Conservation (phyloP, 2,113 vertebrate species). For the Spheniscus mendiculus region DNA sequence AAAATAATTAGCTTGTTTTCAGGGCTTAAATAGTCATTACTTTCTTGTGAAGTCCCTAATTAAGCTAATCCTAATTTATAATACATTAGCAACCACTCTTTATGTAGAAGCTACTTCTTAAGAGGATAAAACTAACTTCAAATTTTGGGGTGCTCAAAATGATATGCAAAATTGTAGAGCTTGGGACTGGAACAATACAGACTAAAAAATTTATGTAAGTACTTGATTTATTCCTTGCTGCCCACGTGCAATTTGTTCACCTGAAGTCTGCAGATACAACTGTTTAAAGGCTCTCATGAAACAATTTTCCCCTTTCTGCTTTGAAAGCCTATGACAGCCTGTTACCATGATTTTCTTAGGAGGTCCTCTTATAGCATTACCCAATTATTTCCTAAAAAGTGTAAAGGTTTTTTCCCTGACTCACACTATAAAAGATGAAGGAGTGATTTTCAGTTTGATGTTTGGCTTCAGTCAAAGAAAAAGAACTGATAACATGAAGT, state of each 20-base stretch:
- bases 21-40: constrained; percentile 65
- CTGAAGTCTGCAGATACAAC: constrained; percentile 29
- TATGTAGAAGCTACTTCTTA: constrained; percentile 1
- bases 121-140: constrained; percentile 28
- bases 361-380: neutral
- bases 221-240: constrained; percentile 19
- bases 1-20: constrained; percentile 70
- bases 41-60: constrained; percentile 67
- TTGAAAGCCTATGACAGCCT: neutral
- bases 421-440: constrained; percentile 6
- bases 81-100: constrained; percentile 55
- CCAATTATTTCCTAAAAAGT: constrained; percentile 54
- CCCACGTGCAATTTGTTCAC: constrained; percentile 3
- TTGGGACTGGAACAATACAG: constrained; percentile 26
- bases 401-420: neutral
- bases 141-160: neutral
- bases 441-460: constrained; percentile 17
- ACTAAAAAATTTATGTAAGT: neutral
- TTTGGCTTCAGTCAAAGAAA: neutral
- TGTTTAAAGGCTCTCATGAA: constrained; percentile 8
- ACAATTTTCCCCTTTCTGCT: neutral
- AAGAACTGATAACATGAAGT: neutral
- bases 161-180: neutral
- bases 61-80: constrained; percentile 65
- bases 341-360: neutral